These are phyloP conservation scores for Semaprochilodus insignis DNA, from an alignment of 2,797 vertebrate genomes.

Conservation along the genomic window DNA sequence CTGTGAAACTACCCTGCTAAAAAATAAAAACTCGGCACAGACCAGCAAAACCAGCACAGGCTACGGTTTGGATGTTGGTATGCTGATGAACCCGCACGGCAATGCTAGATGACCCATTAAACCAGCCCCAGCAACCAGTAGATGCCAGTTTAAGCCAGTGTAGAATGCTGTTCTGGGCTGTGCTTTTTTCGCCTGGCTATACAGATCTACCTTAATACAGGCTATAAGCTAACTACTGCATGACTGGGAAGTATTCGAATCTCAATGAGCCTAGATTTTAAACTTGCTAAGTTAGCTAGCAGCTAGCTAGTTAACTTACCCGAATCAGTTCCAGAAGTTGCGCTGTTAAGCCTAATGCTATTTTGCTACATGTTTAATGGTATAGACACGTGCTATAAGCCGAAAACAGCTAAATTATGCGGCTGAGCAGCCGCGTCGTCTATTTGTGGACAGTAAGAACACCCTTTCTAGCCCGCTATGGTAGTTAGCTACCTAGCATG, in stretches of 20 bases:
- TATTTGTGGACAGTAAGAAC: background rate
- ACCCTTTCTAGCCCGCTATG: background rate
- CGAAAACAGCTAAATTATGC: background rate
- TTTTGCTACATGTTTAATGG: background rate
- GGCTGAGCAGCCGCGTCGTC: background rate
- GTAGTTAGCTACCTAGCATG: background rate
- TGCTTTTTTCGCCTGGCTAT: no score
- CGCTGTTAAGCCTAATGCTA: background rate
- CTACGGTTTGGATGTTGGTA: no score
- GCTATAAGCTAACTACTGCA: background rate
- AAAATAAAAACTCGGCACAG: no score
- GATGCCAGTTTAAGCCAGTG: no score
- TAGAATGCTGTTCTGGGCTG: no score
- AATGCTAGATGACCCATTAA: no score
- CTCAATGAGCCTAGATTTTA: background rate
- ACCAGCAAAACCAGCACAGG: no score
- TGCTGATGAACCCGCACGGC: no score
- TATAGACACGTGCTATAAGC: background rate
- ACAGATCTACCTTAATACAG: no score
- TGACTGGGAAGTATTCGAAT: background rate
- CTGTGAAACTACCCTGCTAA: no score
- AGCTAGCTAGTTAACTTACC: background rate
- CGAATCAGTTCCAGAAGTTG: background rate
- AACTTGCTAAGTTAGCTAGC: background rate
- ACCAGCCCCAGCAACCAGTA: no score